A percentile compares a stretch with the other conserved stretches of the same genome.
These are phyloP conservation scores for Pyrocoelia pectoralis DNA, from an alignment of 2,888 invertebrate species.

Conservation along the genomic window DNA sequence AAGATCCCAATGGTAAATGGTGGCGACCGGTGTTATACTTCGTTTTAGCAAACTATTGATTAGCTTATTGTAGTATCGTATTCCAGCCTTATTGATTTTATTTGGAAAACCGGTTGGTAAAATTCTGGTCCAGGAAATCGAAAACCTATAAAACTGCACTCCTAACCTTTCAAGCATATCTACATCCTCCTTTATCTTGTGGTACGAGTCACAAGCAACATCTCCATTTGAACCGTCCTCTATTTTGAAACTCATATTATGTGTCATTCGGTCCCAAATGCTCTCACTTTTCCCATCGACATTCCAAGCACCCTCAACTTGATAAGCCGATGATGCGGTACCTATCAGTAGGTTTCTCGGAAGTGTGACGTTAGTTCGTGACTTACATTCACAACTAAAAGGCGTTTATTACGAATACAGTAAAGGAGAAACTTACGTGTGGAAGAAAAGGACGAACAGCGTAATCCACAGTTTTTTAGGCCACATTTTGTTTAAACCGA, in stretches of 20 bases:
- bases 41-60: constrained; percentile 63
- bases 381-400: background rate
- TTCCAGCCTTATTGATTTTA: constrained; percentile 66
- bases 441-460: background rate
- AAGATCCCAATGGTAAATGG: constrained; percentile 65
- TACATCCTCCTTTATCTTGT: constrained; percentile 68
- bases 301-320: constrained; percentile 58
- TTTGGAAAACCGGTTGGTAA: constrained; percentile 66
- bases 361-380: constrained; percentile 36
- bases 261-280: constrained; percentile 73
- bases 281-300: constrained; percentile 64
- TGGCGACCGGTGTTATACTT: constrained; percentile 64
- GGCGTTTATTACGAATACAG: background rate
- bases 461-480: background rate
- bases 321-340: constrained; percentile 53
- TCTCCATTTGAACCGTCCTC: constrained; percentile 66
- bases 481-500: background rate
- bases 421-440: background rate
- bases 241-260: constrained; percentile 61
- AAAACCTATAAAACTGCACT: constrained; percentile 67
- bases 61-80: constrained; percentile 70
- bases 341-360: constrained; percentile 52
- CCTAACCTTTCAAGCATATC: constrained; percentile 64
- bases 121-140: constrained; percentile 74
- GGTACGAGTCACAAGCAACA: constrained; percentile 72